Evolutionary conservation across 2,888 invertebrate genomes (phyloP).

Genomic region (Octodonta nipae): DNA sequence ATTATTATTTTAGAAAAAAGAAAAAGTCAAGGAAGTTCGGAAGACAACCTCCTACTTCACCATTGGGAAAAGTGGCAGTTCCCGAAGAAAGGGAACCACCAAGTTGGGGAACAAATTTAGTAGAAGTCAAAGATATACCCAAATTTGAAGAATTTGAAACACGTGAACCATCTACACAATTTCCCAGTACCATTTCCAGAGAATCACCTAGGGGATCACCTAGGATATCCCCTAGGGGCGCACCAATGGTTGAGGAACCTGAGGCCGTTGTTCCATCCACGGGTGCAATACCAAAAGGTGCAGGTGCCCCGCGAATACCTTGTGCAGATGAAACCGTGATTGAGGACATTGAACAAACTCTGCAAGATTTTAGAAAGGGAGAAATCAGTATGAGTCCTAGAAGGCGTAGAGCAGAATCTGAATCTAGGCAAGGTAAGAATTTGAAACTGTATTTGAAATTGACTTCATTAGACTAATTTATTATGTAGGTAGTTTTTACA

Average conservation of each 20-base stretch:
- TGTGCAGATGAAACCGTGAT: constrained; percentile 6
- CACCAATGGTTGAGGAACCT: constrained; percentile 2
- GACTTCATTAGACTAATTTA: no score
- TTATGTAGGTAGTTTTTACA: no score
- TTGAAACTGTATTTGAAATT: no score
- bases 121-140: constrained; percentile 21
- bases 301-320: neutral
- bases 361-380: constrained; percentile 7
- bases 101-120: constrained; percentile 32
- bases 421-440: neutral
- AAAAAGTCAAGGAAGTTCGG: constrained; percentile 16
- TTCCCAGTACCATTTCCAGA: constrained; percentile 6
- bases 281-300: constrained; percentile 3
- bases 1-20: constrained; percentile 6
- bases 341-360: constrained; percentile 6
- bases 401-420: neutral
- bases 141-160: constrained; percentile 7
- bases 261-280: no score
- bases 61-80: constrained; percentile 18
- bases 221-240: neutral
- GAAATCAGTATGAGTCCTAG: constrained; percentile 4
- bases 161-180: neutral
- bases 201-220: neutral
- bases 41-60: constrained; percentile 19
- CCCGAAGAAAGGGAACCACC: constrained; percentile 24